Evolutionary conservation across 2,113 vertebrate species (phyloP), one percentile per base, ranked within the genome.

Genomic region (Meriones unguiculatus): DNA sequence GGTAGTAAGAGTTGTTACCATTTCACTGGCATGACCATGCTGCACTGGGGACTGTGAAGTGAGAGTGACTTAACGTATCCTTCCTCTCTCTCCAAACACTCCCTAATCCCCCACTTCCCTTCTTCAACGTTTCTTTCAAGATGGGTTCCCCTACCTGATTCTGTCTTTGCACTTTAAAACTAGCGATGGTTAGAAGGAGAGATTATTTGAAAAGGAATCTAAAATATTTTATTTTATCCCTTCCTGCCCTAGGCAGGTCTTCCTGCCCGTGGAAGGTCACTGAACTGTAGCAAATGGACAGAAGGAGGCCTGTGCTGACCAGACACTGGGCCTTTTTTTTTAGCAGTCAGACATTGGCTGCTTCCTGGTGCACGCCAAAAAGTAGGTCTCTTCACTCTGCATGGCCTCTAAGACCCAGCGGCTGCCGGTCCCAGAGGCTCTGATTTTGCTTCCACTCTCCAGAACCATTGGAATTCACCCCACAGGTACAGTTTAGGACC

Each of bases 391-490:
- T 69, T 35, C 38, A n/a, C 11, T 52, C 28, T 86, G 18, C 0
- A 0, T 1, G 1, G 52, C 75, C 73, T 50, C 64, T 17, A 2
- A 50, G 18, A 67, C 41, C 38, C 8, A 0, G 5, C 69, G 65
- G n/a, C 46, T 7, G 32, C 77, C 73, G 28, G 24, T 72, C 18
- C 46, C 10, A 75, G 13, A 25, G 46, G 15, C 25, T 59, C 13
- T 32, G 24, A 25, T 18, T 73, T 17, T 38, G 30, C 35, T 59
- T 32, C 20, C 1, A 7, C 35, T 46, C 10, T 65, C 46, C 30
- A 30, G 24, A 62, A 14, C 89, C 25, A 9, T 7, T 38, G 50
- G 38, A 62, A 41, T 4, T 7, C 15, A 4, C 13, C 65, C 65
- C 41, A 14, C 2, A 7, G 62, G 57, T 76, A 41, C 70, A 86